Conservation (phyloP, 1,140 invertebrate genomes). For the Drosophila serrata region DNA sequence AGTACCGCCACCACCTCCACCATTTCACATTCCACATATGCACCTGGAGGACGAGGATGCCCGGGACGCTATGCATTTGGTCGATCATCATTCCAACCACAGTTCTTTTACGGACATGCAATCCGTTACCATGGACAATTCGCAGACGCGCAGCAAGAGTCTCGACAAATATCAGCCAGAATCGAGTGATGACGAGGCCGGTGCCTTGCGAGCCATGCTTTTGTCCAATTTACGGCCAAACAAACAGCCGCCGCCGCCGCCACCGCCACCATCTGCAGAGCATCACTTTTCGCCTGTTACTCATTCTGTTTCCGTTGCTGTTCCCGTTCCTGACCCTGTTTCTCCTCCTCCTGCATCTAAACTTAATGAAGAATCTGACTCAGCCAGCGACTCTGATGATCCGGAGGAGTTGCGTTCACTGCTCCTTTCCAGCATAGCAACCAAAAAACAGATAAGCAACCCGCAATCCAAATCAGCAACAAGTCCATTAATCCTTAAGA, state of each 20-base stretch:
- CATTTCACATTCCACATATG: constrained; percentile 66
- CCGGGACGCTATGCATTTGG: constrained; percentile 60
- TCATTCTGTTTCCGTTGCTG: neutral
- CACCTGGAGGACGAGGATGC: constrained; percentile 67
- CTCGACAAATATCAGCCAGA: constrained; percentile 20
- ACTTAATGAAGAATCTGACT: neutral
- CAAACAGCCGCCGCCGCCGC: constrained; percentile 6
- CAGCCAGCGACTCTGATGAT: constrained; percentile 58
- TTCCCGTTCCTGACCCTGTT: neutral
- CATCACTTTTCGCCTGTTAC: neutral
- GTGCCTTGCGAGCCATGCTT: constrained; percentile 70
- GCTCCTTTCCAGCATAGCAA: constrained; percentile 58
- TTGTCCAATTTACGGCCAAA: constrained; percentile 57
- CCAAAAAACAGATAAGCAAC: constrained; percentile 34
- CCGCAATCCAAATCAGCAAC: neutral
- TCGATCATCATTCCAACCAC: constrained; percentile 52
- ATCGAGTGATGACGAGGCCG: constrained; percentile 75
- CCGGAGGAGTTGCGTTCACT: constrained; percentile 58
- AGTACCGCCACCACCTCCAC: constrained; percentile 62
- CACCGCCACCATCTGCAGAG: constrained; percentile 1
- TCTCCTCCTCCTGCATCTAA: neutral
- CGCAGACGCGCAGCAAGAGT: constrained; percentile 40
- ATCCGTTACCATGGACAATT: constrained; percentile 71
- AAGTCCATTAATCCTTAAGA: constrained; percentile 69
- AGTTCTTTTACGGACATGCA: constrained; percentile 59